Evolutionary conservation across 2,797 vertebrate species (phyloP), one percentile per base, ranked within the genome.

Genomic region (Melanotaenia boesemani): DNA sequence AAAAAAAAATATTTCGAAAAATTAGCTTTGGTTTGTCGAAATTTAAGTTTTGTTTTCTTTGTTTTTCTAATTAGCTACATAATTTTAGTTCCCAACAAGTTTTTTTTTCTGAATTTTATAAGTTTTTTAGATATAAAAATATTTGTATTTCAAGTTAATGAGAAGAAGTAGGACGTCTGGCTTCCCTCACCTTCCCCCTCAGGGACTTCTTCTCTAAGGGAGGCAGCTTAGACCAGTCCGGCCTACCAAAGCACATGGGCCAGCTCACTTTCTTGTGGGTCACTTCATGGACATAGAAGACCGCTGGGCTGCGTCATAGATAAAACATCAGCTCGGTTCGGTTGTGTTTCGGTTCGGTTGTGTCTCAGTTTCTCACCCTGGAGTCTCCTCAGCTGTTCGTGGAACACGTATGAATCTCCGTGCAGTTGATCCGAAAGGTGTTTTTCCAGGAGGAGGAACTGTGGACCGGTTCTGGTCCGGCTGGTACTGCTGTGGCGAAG

Each of bases 221-320:
- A 1, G 95, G 93, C 69, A 97, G 83, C 36, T 74, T 88, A 59
- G 81, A 83, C 96, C 96, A 96, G 44, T 98, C 95, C 18, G 96
- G 96, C n/a, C 95, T 85, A 46, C 96, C 94, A 69, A 98, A 98
- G 72, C 90, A 91, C 95, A 96, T 96, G 0, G 96, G 97, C 97
- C 97, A 97, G 15, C 74, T 87, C 76, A 98, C 86, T 75, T 93
- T 96, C 48, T 75, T 92, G 79, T 67, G 80, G 0, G 24, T 32
- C 2, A 8, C 69, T 2, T 30, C 74, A 0, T 92, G 63, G 1
- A 57, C 26, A 12, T 26, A 0, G 22, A 97, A 97, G 2, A 88
- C 86, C 12, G 95, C 96, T 6, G 96, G 97, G 3, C 97, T 97
- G 76, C 7, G 26, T 58, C 24, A 13, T 50, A 72, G 34, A 59